These are phyloP conservation scores for Colinus virginianus DNA, from an alignment of 2,113 vertebrate genomes.

Conservation along the genomic window DNA sequence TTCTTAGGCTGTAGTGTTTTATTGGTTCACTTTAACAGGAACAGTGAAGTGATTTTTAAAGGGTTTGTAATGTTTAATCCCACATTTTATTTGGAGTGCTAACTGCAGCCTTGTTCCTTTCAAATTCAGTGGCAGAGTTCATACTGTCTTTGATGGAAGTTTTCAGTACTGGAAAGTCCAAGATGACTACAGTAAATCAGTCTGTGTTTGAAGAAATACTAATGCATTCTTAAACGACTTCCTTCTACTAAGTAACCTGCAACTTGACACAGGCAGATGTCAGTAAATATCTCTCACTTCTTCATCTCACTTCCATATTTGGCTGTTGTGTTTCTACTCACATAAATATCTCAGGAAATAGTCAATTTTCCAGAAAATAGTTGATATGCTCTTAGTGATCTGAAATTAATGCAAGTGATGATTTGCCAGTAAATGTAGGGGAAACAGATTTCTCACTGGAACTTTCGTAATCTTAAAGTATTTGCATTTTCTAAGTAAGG, in stretches of 20 bases:
- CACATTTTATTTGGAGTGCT: background rate
- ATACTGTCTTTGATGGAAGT: background rate
- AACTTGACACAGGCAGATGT: background rate
- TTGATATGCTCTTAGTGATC: background rate
- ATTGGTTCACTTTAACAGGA: background rate
- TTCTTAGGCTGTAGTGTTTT: background rate
- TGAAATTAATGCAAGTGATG: background rate
- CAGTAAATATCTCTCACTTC: background rate
- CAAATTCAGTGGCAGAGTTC: background rate
- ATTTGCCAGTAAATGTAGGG: background rate
- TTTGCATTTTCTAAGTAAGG: background rate
- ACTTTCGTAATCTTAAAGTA: background rate
- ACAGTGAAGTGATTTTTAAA: background rate
- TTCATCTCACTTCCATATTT: background rate
- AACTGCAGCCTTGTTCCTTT: background rate
- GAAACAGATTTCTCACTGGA: background rate
- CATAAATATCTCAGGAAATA: background rate
- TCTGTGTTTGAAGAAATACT: background rate
- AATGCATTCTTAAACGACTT: slow-evolving; percentile 17
- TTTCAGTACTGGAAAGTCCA: background rate
- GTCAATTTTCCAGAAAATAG: background rate
- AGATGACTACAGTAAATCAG: background rate
- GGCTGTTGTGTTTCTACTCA: background rate
- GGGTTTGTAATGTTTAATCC: background rate
- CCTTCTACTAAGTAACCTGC: background rate